Evolutionary conservation across 1,140 invertebrate genomes (phyloP).

Genomic region (Platyscapa corneri): DNA sequence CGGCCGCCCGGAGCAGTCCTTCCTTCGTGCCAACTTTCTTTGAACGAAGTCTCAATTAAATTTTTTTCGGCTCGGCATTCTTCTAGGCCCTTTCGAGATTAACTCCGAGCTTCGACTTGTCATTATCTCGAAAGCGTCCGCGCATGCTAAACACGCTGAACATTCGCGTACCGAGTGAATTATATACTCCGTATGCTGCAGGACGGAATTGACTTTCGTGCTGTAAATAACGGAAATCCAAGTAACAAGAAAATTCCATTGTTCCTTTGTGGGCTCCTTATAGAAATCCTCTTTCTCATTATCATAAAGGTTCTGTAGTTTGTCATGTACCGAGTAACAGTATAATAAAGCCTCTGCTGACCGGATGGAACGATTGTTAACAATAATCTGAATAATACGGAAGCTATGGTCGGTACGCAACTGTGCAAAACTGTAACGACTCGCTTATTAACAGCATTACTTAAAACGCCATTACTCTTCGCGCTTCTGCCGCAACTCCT

Average conservation of each 20-base stretch:
- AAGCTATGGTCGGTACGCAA: background rate
- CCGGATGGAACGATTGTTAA: background rate
- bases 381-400: background rate
- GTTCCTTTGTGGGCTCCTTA: slow-evolving; percentile 9
- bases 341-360: background rate
- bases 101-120: background rate
- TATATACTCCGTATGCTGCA: background rate
- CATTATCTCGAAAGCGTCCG: background rate
- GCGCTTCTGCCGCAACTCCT: background rate
- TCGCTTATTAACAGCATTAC: background rate
- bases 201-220: background rate
- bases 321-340: background rate
- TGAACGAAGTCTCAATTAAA: slow-evolving; percentile 39
- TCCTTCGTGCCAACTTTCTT: background rate
- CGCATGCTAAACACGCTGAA: background rate
- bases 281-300: background rate
- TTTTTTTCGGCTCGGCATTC: background rate
- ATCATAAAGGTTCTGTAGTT: slow-evolving; percentile 2
- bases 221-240: slow-evolving; percentile 18
- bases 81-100: background rate
- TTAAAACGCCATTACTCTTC: background rate
- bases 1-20: background rate
- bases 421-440: background rate
- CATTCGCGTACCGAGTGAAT: slow-evolving; percentile 13
- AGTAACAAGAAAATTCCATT: slow-evolving; percentile 21